Evolutionary conservation across 2,113 vertebrate species (phyloP).

Genomic region (Cottus gobio): DNA sequence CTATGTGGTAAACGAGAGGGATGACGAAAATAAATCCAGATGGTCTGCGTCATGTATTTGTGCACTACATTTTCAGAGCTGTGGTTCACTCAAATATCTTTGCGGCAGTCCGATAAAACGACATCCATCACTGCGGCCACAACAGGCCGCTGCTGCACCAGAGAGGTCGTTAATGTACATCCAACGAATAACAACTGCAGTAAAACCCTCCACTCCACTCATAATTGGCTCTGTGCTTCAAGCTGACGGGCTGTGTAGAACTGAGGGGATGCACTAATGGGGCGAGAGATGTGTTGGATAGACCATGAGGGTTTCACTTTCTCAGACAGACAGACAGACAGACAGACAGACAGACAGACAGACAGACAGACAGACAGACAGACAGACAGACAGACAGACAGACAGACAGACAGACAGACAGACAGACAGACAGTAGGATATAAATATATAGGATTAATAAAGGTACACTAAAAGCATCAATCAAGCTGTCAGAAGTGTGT

Average conservation of each 20-base stretch:
- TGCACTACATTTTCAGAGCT: background rate
- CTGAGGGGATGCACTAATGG: conserved; percentile 34
- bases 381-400: too few species aligned
- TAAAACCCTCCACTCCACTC: conserved; percentile 33
- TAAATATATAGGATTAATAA: background rate
- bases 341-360: too few species aligned
- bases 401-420: background rate
- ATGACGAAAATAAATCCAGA: conserved; percentile 13
- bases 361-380: too few species aligned
- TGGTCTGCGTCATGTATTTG: background rate
- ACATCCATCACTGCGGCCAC: conserved; percentile 29
- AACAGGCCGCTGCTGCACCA: conserved; percentile 30
- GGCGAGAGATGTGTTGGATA: conserved; percentile 2
- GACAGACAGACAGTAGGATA: background rate
- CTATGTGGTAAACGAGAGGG: background rate
- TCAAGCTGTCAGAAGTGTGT: conserved; percentile 20
- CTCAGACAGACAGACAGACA: too few species aligned
- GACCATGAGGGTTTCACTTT: background rate
- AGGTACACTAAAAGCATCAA: conserved; percentile 50
- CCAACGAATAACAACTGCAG: conserved; percentile 44
- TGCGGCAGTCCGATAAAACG: background rate
- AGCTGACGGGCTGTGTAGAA: conserved; percentile 28
- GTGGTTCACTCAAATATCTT: background rate
- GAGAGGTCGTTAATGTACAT: conserved; percentile 43
- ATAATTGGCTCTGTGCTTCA: conserved; percentile 55